These are phyloP conservation scores for Cyclopterus lumpus DNA, from an alignment of 2,797 vertebrate genomes.

Conservation along the genomic window DNA sequence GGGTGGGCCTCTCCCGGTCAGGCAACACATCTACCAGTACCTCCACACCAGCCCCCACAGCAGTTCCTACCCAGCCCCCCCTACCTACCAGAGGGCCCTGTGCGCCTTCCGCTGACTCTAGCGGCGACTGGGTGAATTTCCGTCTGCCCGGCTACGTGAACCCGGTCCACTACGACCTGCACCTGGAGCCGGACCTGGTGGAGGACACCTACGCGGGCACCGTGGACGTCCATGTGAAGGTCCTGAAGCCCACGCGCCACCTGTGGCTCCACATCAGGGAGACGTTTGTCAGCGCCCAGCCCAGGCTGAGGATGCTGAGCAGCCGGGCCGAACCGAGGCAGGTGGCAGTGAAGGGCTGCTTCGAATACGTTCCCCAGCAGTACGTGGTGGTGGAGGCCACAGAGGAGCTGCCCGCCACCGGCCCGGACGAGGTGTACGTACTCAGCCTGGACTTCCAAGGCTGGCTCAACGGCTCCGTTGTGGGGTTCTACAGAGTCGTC, in stretches of 20 bases:
- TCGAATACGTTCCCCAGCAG: constrained; percentile 87
- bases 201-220: constrained; percentile 87
- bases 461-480: constrained; percentile 91
- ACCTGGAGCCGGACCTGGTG: constrained; percentile 86
- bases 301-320: constrained; percentile 55
- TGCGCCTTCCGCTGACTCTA: constrained; percentile 76
- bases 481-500: constrained; percentile 94
- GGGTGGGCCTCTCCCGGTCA: constrained; percentile 86
- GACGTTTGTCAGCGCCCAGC: constrained; percentile 82
- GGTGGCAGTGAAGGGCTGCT: constrained; percentile 85
- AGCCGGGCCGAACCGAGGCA: constrained; percentile 19
- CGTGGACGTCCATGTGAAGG: constrained; percentile 82
- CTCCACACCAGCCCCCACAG: constrained; percentile 39
- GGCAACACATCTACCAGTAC: constrained; percentile 31
- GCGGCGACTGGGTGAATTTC: constrained; percentile 89
- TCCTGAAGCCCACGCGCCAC: constrained; percentile 77
- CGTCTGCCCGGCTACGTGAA: constrained; percentile 87
- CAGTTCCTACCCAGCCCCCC: constrained; percentile 41
- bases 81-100: constrained; percentile 75
- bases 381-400: constrained; percentile 89
- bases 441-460: constrained; percentile 91
- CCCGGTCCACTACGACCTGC: constrained; percentile 91
- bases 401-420: constrained; percentile 66
- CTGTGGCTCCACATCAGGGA: constrained; percentile 95
- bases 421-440: constrained; percentile 70